Evolutionary conservation across 2,113 vertebrate genomes (phyloP), one percentile per base, ranked within the genome.

Genomic region (Azemiops feae): DNA sequence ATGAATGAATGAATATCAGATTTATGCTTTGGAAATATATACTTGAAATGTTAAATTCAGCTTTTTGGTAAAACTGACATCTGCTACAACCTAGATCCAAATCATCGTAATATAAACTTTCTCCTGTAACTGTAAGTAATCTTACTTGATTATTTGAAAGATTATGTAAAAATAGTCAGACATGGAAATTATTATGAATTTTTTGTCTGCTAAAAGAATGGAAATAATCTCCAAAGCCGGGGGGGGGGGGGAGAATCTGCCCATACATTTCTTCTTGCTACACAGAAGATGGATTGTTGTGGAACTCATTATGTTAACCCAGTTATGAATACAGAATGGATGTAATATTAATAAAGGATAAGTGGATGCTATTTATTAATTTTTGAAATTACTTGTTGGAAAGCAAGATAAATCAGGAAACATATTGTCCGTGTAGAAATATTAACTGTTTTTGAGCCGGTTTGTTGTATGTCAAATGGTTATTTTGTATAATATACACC

Each of bases 121-220:
- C 14, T 30, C 9, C 23, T 57, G 2, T 85, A n/a, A 89, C 27
- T 89, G 64, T 69, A 89, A 55, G 60, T 25, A 57, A 85, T 55
- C 5, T 89, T 85, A 85, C 25, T 57, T 34, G 39, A 85, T 85
- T 22, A 89, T n/a, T 43, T 81, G 64, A 89, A 89, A 81, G 60
- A 89, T 81, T 92, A 55, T 52, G 64, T 47, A 39, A 30, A n/a
- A 20, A 45, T 55, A 74, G 27, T 39, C 86, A n/a, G 64, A 89
- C 50, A 23, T 54, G 34, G 55, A 81, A 74, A 54, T 54, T 30
- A 81, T 81, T 30, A 34, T 43, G 34, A 45, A 16, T 34, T 39
- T 54, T 74, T 92, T 74, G 47, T 64, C 52, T 45, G 23, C 53
- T 60, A 89, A n/a, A 89, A 81, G n/a, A 88, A 45, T 45, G 91